phyloP scores from a whole-genome alignment of 2,113 vertebrate species.

The Gobiocypris rarus region DNA sequence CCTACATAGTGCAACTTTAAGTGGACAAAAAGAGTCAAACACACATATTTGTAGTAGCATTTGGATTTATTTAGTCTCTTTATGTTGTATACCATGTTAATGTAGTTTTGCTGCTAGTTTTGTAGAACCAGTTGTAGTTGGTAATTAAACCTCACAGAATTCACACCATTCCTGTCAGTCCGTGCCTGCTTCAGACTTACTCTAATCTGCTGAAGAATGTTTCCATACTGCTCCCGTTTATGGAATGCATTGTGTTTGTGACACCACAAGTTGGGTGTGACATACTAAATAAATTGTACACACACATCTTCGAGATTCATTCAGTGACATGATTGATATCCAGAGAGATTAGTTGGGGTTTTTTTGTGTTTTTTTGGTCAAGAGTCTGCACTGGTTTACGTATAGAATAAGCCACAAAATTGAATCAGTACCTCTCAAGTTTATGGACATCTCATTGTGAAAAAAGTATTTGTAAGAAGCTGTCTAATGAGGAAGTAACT shows the following conservation, averaged over 20 bases:
- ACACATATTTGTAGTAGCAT: too few species aligned
- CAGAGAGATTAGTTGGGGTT: not conserved
- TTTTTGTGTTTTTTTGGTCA: not conserved
- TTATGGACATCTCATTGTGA: not conserved
- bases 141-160: not conserved
- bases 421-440: not conserved
- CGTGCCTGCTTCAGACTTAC: not conserved
- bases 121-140: slow-evolving; percentile 15
- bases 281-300: not conserved
- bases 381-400: not conserved
- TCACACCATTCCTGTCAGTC: not conserved
- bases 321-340: not conserved
- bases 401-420: not conserved
- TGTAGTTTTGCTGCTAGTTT: not conserved
- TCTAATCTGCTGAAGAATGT: not conserved
- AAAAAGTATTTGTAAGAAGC: not conserved
- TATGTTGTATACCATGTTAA: not conserved
- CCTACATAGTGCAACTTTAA: too few species aligned
- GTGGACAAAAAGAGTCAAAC: not conserved
- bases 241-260: slow-evolving; percentile 45
- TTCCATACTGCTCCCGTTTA: slow-evolving; percentile 38
- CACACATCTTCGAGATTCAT: not conserved
- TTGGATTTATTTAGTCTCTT: not conserved
- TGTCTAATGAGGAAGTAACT: not conserved
- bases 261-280: slow-evolving; percentile 5